Evolutionary conservation across 2,888 invertebrate genomes (phyloP).

Genomic region (Dendrolimus houi): DNA sequence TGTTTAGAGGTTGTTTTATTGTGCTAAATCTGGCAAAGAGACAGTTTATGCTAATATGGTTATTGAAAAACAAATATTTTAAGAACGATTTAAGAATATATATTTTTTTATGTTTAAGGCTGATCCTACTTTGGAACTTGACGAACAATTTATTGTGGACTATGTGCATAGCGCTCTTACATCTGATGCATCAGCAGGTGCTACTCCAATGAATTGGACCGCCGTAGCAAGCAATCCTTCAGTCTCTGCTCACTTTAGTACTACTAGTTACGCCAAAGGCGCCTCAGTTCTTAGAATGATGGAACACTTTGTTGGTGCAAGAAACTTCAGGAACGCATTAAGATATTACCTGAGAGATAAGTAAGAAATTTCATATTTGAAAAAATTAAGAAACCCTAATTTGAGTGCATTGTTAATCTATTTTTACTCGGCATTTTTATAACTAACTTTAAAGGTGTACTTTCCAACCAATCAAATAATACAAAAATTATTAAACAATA

Average conservation of each 20-base stretch:
- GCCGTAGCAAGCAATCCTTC: constrained; percentile 71
- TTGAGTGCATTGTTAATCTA: too few species aligned
- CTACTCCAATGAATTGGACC: constrained; percentile 64
- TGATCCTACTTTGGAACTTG: constrained; percentile 46
- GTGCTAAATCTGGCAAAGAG: neutral
- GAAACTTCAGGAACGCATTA: constrained; percentile 74
- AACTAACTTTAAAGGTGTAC: too few species aligned
- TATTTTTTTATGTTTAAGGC: constrained; percentile 30
- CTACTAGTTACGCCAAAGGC: constrained; percentile 83
- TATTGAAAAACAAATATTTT: too few species aligned
- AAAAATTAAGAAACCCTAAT: too few species aligned
- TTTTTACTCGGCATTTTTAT: too few species aligned
- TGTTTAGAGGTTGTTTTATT: neutral
- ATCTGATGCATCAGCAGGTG: constrained; percentile 67
- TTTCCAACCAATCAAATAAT: too few species aligned
- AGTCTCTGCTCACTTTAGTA: constrained; percentile 78
- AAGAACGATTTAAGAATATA: too few species aligned
- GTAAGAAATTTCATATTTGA: constrained; percentile 45
- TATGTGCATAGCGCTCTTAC: constrained; percentile 80
- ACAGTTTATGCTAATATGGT: too few species aligned
- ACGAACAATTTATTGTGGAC: constrained; percentile 80
- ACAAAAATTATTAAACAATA: too few species aligned
- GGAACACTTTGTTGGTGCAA: constrained; percentile 75
- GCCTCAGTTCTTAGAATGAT: constrained; percentile 80
- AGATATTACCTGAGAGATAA: constrained; percentile 71